These are phyloP conservation scores for Elymnias hypermnestra DNA, from an alignment of 1,140 invertebrate species.

Conservation along the genomic window DNA sequence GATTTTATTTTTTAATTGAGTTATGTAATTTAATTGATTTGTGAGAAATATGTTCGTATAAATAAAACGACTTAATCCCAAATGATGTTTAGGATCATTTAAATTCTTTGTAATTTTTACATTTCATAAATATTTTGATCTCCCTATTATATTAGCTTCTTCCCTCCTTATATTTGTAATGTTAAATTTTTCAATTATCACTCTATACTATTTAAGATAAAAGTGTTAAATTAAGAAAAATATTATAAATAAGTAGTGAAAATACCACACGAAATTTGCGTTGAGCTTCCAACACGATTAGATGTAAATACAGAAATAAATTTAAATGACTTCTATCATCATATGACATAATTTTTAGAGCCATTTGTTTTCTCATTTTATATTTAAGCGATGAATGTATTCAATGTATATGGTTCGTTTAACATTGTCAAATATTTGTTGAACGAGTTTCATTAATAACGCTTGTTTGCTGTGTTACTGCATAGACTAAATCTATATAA, in stretches of 20 bases:
- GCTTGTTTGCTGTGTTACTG: conserved; percentile 4
- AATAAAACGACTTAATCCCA: no score
- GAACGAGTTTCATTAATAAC: conserved; percentile 1
- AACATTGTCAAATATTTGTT: conserved; percentile 5
- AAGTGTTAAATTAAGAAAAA: conserved; percentile 22
- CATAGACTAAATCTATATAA: conserved; percentile 6
- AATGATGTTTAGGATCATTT: no score
- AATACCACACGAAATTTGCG: conserved; percentile 69
- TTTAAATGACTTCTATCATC: conserved; percentile 19
- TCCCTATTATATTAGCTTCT: no score
- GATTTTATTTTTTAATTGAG: conserved; percentile 28
- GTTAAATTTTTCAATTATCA: conserved; percentile 9
- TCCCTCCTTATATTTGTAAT: conserved; percentile 13
- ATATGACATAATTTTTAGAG: neutral
- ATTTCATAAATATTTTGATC: no score
- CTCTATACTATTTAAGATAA: conserved; percentile 17
- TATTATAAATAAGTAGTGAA: conserved; percentile 47
- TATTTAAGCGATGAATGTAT: conserved; percentile 12
- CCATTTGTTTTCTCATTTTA: neutral
- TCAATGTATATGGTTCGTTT: conserved; percentile 11
- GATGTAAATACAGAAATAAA: conserved; percentile 70
- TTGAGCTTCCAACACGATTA: conserved; percentile 76
- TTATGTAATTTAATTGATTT: conserved; percentile 20
- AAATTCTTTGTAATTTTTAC: no score
- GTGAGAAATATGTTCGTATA: no score